Conservation (phyloP, 2,113 vertebrate genomes). For the Corythornis vintsioides region DNA sequence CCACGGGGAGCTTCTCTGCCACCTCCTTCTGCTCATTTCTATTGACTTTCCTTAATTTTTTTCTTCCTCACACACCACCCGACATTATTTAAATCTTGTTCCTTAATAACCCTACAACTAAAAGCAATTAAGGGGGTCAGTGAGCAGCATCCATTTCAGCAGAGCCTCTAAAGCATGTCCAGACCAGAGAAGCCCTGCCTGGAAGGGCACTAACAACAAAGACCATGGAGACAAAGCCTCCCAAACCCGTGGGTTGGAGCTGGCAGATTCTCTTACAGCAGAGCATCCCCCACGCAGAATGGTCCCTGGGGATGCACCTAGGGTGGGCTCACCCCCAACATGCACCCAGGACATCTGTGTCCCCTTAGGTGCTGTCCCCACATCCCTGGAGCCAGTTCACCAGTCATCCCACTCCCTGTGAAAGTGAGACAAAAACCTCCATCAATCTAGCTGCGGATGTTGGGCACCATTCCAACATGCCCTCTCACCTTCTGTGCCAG, state of each 20-base stretch:
- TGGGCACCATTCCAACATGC: too few species aligned
- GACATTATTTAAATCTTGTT: constrained; percentile 49
- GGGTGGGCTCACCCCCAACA: background rate
- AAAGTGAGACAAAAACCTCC: background rate
- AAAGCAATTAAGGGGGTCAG: constrained; percentile 67
- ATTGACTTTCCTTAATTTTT: background rate
- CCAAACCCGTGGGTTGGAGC: background rate
- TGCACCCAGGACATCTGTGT: background rate
- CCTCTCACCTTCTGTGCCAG: background rate
- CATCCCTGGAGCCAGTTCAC: rapidly evolving
- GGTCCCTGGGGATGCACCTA: too few species aligned
- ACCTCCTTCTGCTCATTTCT: background rate
- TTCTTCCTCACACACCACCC: too few species aligned
- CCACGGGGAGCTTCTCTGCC: background rate
- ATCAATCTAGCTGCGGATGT: background rate
- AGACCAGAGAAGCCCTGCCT: background rate
- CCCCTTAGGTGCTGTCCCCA: background rate
- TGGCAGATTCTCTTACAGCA: background rate
- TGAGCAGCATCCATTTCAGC: constrained; percentile 43
- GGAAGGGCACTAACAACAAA: background rate
- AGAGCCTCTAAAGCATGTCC: constrained; percentile 4
- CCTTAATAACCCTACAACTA: constrained; percentile 55
- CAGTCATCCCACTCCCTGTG: rapidly evolving
- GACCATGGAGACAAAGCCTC: background rate
- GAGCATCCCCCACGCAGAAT: background rate